A percentile compares a stretch with the other conserved stretches of the same genome.
Evolutionary conservation across 2,113 vertebrate species (phyloP).

Genomic region (rat (Rattus norvegicus)): GRCr8 NC_086033.1:57791001-57791500

Average conservation of each 20-base stretch:
- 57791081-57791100: background rate
- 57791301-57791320: background rate
- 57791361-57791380: background rate
- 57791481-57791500: background rate
- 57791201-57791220: background rate
- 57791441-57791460: background rate
- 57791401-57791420: background rate
- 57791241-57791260: background rate
- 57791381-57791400: background rate
- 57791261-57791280: background rate
- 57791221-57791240: background rate
- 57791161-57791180: background rate
- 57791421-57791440: background rate
- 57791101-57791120: background rate
- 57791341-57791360: slow-evolving; percentile 6
- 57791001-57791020: background rate
- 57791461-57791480: slow-evolving; percentile 2
- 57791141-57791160: background rate
- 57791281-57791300: background rate
- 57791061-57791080: background rate
- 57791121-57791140: background rate
- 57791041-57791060: background rate
- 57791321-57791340: background rate
- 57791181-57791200: background rate
- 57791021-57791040: background rate